phyloP scores from a whole-genome alignment of 2,888 invertebrate species.

The Clitarchus hookeri region DNA sequence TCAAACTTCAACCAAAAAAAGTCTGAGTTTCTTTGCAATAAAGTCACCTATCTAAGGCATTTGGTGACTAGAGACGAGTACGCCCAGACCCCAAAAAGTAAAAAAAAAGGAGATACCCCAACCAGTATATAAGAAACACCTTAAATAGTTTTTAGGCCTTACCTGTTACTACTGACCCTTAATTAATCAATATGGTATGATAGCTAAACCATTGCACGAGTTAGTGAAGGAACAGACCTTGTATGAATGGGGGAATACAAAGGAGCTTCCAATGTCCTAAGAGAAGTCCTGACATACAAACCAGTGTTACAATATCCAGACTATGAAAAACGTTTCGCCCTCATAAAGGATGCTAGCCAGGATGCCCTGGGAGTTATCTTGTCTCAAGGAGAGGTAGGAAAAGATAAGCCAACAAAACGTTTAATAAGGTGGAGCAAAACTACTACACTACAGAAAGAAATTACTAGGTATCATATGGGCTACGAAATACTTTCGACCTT shows the following conservation, averaged over 20 bases:
- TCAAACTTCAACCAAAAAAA: too few species aligned
- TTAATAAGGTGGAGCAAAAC: conserved; percentile 49
- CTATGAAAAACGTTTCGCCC: conserved; percentile 46
- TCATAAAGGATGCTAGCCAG: conserved; percentile 51
- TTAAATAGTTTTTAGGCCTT: conserved; percentile 19
- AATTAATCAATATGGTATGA: conserved; percentile 29
- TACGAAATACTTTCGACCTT: conserved; percentile 47
- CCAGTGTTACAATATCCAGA: conserved; percentile 39
- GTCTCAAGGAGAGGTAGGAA: conserved; percentile 46
- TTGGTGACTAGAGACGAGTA: conserved; percentile 18
- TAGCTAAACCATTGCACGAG: conserved; percentile 30
- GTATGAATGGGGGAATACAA: conserved; percentile 29
- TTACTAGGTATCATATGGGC: conserved; percentile 51
- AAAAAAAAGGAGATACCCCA: too few species aligned
- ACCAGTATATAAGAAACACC: not conserved
- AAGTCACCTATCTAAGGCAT: not conserved
- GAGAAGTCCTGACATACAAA: conserved; percentile 17
- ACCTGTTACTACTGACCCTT: conserved; percentile 31
- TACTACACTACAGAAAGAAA: conserved; percentile 51
- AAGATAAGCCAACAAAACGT: conserved; percentile 50
- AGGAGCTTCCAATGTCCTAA: too few species aligned
- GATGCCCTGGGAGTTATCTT: conserved; percentile 47
- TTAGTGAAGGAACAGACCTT: not conserved
- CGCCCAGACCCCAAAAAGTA: conserved; percentile 29
- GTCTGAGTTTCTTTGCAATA: too few species aligned